A percentile compares a stretch with the other conserved stretches of the same genome.
Evolutionary conservation across 2,113 vertebrate genomes (phyloP).

Genomic region (Cheirogaleus medius): DNA sequence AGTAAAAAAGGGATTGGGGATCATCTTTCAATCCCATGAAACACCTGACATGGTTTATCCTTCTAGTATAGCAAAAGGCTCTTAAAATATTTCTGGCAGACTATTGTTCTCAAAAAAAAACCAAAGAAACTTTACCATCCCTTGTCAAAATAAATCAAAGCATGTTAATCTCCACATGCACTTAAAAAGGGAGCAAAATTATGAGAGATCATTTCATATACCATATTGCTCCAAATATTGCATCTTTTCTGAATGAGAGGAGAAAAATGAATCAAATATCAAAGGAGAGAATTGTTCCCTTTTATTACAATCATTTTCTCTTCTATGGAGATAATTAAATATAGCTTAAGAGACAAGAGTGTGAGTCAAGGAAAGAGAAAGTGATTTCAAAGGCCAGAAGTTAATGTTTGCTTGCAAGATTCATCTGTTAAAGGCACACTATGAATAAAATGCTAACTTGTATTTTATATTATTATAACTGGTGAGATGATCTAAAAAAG

Average conservation of each 20-base stretch:
- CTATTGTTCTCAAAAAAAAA: constrained; percentile 78
- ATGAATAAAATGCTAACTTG: constrained; percentile 17
- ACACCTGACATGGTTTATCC: constrained; percentile 76
- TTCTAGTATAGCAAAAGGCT: constrained; percentile 73
- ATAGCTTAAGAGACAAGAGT: constrained; percentile 73
- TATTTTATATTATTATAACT: constrained; percentile 12
- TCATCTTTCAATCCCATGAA: constrained; percentile 68
- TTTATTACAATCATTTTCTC: constrained; percentile 81
- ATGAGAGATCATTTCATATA: constrained; percentile 80
- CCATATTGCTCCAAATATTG: constrained; percentile 80
- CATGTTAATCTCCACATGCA: constrained; percentile 74
- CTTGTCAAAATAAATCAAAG: constrained; percentile 84
- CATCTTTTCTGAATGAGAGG: constrained; percentile 79
- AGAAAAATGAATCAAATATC: constrained; percentile 80
- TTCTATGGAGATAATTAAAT: constrained; percentile 81
- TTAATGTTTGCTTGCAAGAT: constrained; percentile 65
- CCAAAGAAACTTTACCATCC: constrained; percentile 76
- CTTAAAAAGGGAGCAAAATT: constrained; percentile 82
- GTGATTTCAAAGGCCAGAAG: constrained; percentile 70
- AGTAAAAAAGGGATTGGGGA: constrained; percentile 68
- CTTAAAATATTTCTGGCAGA: constrained; percentile 81
- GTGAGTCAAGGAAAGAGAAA: constrained; percentile 68
- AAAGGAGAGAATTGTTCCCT: constrained; percentile 78
- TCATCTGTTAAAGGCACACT: background rate
- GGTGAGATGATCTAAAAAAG: constrained; percentile 24